A percentile compares a stretch with the other conserved stretches of the same genome.
These are phyloP conservation scores for Ophiodon elongatus DNA, from an alignment of 2,113 vertebrate species.

Conservation along the genomic window DNA sequence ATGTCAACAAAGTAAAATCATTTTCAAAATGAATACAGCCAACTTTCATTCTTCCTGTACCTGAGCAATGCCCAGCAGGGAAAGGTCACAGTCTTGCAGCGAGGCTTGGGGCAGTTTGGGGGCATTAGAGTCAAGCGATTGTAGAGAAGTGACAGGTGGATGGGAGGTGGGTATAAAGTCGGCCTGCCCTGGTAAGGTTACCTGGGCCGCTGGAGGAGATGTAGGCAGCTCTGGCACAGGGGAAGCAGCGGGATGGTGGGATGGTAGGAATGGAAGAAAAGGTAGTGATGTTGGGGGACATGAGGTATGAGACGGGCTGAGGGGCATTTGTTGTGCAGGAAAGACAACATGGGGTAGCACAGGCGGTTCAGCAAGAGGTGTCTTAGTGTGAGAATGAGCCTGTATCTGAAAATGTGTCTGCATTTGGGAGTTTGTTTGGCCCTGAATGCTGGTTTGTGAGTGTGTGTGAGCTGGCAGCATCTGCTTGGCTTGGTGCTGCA, in stretches of 20 bases:
- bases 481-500: conserved; percentile 72
- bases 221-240: conserved; percentile 73
- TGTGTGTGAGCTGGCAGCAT: conserved; percentile 63
- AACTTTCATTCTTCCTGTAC: conserved; percentile 77
- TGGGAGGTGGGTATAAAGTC: conserved; percentile 76
- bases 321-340: conserved; percentile 73
- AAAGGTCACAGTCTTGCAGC: conserved; percentile 84
- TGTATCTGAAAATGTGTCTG: conserved; percentile 71
- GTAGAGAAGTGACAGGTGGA: conserved; percentile 75
- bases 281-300: conserved; percentile 70
- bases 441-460: conserved; percentile 71
- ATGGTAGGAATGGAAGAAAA: conserved; percentile 68
- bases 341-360: conserved; percentile 61
- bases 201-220: conserved; percentile 68
- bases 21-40: conserved; percentile 24
- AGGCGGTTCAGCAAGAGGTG: conserved; percentile 52
- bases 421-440: conserved; percentile 69
- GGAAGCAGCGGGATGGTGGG: conserved; percentile 65
- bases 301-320: conserved; percentile 74
- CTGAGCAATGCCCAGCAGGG: conserved; percentile 83
- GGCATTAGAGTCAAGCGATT: conserved; percentile 81
- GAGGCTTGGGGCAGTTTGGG: conserved; percentile 79
- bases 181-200: conserved; percentile 69
- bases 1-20: conserved; percentile 27
- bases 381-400: conserved; percentile 65